Base-by-base conservation (phyloP, 1,140 invertebrate genomes). In the Microplitis demolitor region DNA sequence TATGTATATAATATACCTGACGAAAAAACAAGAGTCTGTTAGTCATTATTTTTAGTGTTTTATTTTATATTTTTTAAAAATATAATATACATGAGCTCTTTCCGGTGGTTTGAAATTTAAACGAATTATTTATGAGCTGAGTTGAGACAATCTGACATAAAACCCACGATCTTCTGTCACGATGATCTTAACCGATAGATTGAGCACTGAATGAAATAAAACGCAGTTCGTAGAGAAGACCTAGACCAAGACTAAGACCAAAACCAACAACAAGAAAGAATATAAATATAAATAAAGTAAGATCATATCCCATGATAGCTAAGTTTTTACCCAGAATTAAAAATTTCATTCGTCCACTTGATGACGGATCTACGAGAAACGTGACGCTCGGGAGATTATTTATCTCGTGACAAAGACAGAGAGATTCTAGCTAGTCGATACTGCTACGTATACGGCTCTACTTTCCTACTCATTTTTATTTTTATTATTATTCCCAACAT, bases 61-160 rank as follows among this genome's bases (percentile, higher is more conserved):
- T 8, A 33, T 61, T 61, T 61, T 24, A 24, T 24, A 24, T 24
- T 24, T 24, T 24, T 24, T 24, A 1, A 24, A 24, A 24, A 24
- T 24, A 24, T 24, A 45, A 45, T 45, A 45, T 45, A 45, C 39
- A 45, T 9, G 39, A 45, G 39, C 11, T 45, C 4, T 45, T 45
- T 45, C 39, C 39, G 39, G 6, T 8, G 35, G 14, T 67, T 54
- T 11, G 13, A 9, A 35, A 67, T n/a, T 16, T 53, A 51, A 67
- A 53, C 66, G 66, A 56, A 56, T 69, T 69, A 69, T 69, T 69
- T 69, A 69, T 69, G 66, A 69, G 66, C 39, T 9, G n/a, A 14
- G 33, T 51, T 16, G 24, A 67, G 66, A 67, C 39, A 54, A 51
- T 33, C 24, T 13, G 50, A 33, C 51, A 50, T 34, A 45, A 13